Conservation (phyloP, 2,888 invertebrate genomes). For the Gnatocerus cornutus region DNA sequence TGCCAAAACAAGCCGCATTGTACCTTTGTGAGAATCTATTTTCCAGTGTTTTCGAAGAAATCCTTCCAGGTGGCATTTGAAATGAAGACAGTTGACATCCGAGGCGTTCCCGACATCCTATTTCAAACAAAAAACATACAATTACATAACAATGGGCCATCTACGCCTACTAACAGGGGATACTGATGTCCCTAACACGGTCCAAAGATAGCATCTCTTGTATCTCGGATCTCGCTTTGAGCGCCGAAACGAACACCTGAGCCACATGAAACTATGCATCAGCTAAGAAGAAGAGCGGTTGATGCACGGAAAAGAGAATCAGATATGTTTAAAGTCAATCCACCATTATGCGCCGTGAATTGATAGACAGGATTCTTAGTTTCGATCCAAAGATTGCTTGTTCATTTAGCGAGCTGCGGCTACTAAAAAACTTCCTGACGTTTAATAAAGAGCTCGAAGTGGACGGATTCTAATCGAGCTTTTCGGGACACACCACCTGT, state of each 20-base stretch:
- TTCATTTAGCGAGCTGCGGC: conserved; percentile 64
- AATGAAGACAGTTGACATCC: conserved; percentile 70
- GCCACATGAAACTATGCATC: conserved; percentile 48
- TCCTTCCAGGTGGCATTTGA: conserved; percentile 66
- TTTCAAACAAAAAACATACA: conserved; percentile 71
- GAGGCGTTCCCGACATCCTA: conserved; percentile 70
- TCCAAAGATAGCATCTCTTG: conserved; percentile 61
- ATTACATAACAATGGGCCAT: conserved; percentile 71
- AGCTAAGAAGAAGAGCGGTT: conserved; percentile 58
- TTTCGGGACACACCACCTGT: conserved; percentile 49
- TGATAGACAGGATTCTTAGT: conserved; percentile 69
- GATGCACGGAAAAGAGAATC: conserved; percentile 66
- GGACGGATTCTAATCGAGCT: conserved; percentile 47
- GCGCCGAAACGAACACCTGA: conserved; percentile 65
- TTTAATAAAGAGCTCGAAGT: conserved; percentile 52
- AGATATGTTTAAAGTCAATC: conserved; percentile 70
- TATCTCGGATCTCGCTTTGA: conserved; percentile 64
- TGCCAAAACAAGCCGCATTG: not conserved
- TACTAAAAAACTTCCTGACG: conserved; percentile 62
- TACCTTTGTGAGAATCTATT: not conserved
- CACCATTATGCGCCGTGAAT: conserved; percentile 64
- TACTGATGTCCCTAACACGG: conserved; percentile 70
- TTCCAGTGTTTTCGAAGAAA: conserved; percentile 30
- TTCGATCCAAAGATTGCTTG: conserved; percentile 64
- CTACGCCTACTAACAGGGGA: conserved; percentile 71